Percentiles rank a stretch among this genome's conserved stretches.
Evolutionary conservation across 1,140 invertebrate genomes (phyloP).

Genomic region (Riptortus pedestris): DNA sequence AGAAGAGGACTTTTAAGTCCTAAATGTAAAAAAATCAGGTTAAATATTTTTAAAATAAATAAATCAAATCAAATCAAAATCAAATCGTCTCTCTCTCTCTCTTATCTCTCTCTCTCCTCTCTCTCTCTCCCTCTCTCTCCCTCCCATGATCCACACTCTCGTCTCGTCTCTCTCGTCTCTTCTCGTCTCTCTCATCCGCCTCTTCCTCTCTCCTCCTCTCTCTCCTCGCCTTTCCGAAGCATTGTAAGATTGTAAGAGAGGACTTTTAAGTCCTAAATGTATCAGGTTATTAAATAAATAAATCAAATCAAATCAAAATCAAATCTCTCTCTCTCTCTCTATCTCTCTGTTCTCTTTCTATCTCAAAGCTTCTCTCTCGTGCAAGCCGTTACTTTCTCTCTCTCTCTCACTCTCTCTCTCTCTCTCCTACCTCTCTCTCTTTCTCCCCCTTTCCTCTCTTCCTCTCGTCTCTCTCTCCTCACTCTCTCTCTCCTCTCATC

Average conservation of each 20-base stretch:
- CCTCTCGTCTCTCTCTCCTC: neutral
- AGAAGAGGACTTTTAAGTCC: too few relatives aligned
- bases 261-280: neutral
- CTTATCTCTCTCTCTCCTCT: neutral
- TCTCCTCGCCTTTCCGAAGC: too few relatives aligned
- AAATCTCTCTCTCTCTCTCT: neutral
- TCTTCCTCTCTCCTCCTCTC: neutral
- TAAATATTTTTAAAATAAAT: too few relatives aligned
- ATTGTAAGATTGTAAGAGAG: too few relatives aligned
- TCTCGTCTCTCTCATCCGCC: neutral
- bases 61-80: neutral
- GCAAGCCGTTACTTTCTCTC: neutral
- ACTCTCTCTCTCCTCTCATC: neutral
- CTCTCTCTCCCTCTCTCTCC: neutral
- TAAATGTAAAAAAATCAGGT: too few relatives aligned
- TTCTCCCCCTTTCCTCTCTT: neutral
- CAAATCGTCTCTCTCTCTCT: neutral
- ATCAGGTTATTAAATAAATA: neutral
- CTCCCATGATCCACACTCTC: too few relatives aligned
- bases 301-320: neutral
- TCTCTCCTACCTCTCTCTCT: neutral
- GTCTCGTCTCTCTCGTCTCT: neutral
- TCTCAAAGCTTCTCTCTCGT: neutral
- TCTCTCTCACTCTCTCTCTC: neutral
- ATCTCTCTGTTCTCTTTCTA: neutral